These are phyloP conservation scores for Carettochelys insculpta DNA, from an alignment of 2,113 vertebrate genomes.

Conservation along the genomic window DNA sequence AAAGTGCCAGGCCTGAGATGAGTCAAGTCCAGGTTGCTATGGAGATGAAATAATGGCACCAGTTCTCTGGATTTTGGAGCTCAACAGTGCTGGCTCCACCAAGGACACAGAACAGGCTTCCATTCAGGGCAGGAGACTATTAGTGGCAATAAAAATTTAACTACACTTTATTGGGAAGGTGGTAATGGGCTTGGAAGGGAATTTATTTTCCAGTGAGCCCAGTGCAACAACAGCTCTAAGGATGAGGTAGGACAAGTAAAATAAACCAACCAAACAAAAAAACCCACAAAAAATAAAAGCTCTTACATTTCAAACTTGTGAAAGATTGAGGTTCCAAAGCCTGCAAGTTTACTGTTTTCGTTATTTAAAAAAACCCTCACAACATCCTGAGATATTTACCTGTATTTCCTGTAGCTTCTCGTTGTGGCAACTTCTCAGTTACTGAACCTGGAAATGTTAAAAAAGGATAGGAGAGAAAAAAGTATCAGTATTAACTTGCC, in stretches of 20 bases:
- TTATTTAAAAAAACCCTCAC: background rate
- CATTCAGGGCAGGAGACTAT: background rate
- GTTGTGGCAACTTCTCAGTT: slow-evolving; percentile 84
- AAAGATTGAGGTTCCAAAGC: background rate
- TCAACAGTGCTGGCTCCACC: slow-evolving; percentile 15
- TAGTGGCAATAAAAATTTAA: background rate
- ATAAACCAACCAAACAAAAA: accelerated
- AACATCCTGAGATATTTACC: slow-evolving; percentile 82
- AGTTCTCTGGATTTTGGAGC: background rate
- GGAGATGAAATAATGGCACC: slow-evolving; percentile 4
- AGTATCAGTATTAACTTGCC: background rate
- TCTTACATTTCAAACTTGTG: background rate
- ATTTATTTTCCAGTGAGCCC: background rate
- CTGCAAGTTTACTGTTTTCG: background rate
- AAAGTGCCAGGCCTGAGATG: background rate
- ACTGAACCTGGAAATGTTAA: slow-evolving; percentile 81
- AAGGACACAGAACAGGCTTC: slow-evolving; percentile 20
- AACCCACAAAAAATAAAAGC: background rate
- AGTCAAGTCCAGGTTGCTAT: background rate
- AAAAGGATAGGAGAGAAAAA: background rate
- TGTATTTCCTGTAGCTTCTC: slow-evolving; percentile 90
- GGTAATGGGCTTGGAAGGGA: background rate
- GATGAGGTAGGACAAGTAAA: background rate
- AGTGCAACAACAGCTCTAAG: background rate
- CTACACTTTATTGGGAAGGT: background rate